phyloP scores from a whole-genome alignment of 2,888 invertebrate genomes.

The Ophion obscuratus region DNA sequence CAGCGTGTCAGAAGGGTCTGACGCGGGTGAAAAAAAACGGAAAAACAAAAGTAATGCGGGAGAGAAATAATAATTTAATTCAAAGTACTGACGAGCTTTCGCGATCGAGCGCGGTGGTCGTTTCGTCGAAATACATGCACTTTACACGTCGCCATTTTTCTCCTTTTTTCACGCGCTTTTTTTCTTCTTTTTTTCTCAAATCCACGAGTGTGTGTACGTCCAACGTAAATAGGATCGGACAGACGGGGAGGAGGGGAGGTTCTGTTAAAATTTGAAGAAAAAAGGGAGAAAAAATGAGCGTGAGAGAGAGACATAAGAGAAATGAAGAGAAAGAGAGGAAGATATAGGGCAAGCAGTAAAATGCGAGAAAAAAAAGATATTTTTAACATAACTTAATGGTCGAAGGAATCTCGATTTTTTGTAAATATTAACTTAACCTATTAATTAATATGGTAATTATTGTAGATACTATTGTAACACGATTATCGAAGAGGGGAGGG shows the following conservation, averaged over 20 bases:
- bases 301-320: constrained; percentile 19
- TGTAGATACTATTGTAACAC: constrained; percentile 67
- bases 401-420: constrained; percentile 45
- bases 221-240: constrained; percentile 40
- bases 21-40: constrained; percentile 46
- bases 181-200: neutral
- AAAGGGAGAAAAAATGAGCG: constrained; percentile 39
- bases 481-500: constrained; percentile 42
- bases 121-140: constrained; percentile 45
- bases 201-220: constrained; percentile 61
- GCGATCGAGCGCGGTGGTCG: constrained; percentile 39
- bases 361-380: constrained; percentile 55
- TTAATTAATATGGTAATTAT: constrained; percentile 65
- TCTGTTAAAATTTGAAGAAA: constrained; percentile 15
- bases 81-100: constrained; percentile 54
- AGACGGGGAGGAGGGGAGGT: neutral
- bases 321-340: neutral
- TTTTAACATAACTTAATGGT: constrained; percentile 67
- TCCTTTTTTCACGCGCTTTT: neutral
- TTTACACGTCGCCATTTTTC: constrained; percentile 4
- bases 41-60: constrained; percentile 3
- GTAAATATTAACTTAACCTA: constrained; percentile 63
- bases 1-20: constrained; percentile 65
- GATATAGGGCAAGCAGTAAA: constrained; percentile 22
- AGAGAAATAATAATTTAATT: constrained; percentile 28